Conservation (phyloP, 1,140 invertebrate species). For the Nixonia krombeini region DNA sequence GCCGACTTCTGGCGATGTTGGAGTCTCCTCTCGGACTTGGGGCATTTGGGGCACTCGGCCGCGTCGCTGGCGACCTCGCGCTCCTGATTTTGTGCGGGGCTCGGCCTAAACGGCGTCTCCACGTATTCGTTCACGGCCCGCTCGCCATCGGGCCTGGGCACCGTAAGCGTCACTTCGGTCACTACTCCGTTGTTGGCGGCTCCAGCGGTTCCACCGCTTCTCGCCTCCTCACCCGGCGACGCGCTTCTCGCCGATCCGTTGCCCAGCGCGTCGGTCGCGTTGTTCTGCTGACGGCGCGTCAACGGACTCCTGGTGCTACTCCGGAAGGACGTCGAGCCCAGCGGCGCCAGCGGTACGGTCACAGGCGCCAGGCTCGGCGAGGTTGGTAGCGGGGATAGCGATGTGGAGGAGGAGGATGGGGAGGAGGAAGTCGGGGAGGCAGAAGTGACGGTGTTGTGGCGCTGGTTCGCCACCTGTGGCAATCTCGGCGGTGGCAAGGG, state of each 20-base stretch:
- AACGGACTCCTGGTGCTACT: slow-evolving; percentile 19
- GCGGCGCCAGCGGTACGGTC: slow-evolving; percentile 61
- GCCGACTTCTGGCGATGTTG: slow-evolving; percentile 33
- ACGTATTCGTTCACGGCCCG: slow-evolving; percentile 87
- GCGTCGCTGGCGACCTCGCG: slow-evolving; percentile 23
- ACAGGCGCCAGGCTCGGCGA: slow-evolving; percentile 56
- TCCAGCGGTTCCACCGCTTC: not conserved
- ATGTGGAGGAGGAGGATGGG: slow-evolving; percentile 44
- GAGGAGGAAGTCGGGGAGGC: no score
- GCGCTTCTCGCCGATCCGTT: slow-evolving; percentile 6
- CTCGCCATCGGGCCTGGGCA: slow-evolving; percentile 83
- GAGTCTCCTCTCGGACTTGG: slow-evolving; percentile 55
- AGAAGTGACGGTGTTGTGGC: slow-evolving; percentile 42
- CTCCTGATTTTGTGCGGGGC: slow-evolving; percentile 28
- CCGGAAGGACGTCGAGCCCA: slow-evolving; percentile 49
- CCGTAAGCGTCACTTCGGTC: slow-evolving; percentile 77
- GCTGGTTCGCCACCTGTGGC: slow-evolving; percentile 51
- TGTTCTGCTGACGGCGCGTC: slow-evolving; percentile 4
- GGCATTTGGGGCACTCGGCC: slow-evolving; percentile 54
- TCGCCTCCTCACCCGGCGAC: slow-evolving; percentile 30
- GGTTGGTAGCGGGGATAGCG: slow-evolving; percentile 46
- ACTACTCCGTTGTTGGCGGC: slow-evolving; percentile 17
- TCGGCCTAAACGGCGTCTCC: slow-evolving; percentile 79
- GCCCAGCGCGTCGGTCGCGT: not conserved
- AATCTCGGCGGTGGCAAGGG: slow-evolving; percentile 54